phyloP scores from a whole-genome alignment of 2,113 vertebrate genomes.

The Echinops telfairi region DNA sequence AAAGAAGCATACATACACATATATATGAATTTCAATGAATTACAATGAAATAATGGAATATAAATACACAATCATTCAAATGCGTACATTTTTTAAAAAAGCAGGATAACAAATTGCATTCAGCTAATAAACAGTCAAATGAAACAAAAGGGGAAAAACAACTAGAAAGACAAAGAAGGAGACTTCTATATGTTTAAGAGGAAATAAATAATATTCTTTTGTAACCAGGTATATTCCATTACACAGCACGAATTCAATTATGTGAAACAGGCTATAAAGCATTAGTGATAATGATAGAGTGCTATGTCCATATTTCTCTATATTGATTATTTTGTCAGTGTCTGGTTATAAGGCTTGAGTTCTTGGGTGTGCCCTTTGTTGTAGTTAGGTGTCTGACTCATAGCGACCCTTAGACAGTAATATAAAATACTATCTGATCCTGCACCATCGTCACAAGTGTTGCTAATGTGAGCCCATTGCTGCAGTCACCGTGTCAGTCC shows the following conservation, averaged over 20 bases:
- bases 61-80: slow-evolving; percentile 9
- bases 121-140: slow-evolving; percentile 2
- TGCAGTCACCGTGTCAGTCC: no score
- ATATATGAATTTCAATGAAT: slow-evolving; percentile 22
- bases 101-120: background rate
- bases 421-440: no score
- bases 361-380: background rate
- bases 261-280: background rate
- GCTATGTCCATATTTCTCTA: slow-evolving; percentile 21
- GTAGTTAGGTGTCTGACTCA: background rate
- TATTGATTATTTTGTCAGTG: background rate
- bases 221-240: background rate
- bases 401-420: no score
- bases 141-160: no score
- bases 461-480: no score
- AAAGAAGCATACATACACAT: background rate
- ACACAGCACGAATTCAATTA: slow-evolving; percentile 43
- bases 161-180: background rate
- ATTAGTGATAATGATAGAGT: slow-evolving; percentile 44
- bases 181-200: background rate
- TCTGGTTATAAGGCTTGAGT: slow-evolving; percentile 33
- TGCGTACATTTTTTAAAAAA: slow-evolving; percentile 3
- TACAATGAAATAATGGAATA: slow-evolving; percentile 11
- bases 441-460: no score
- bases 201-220: background rate